Evolutionary conservation across 2,797 vertebrate genomes (phyloP).

Genomic region (Rachycentron canadum): DNA sequence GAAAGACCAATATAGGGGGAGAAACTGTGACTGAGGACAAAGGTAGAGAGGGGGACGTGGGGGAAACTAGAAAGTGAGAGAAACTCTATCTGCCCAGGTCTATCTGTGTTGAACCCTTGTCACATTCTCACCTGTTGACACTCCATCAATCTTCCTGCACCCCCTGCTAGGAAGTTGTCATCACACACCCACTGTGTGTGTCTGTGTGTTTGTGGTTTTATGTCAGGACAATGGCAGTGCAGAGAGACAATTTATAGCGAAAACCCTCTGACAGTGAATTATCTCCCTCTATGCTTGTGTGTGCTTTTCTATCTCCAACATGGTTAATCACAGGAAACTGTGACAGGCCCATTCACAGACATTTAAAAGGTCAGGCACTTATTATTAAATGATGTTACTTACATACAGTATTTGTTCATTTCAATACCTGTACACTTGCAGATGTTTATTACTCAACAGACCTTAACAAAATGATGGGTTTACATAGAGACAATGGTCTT

Average conservation of each 20-base stretch:
- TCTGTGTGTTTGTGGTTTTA: conserved; percentile 29
- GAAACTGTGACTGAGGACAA: conserved; percentile 25
- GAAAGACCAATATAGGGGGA: not conserved
- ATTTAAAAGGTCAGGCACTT: too few species aligned
- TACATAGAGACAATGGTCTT: too few species aligned
- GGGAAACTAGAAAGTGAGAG: conserved; percentile 58
- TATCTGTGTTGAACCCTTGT: conserved; percentile 48
- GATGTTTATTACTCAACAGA: too few species aligned
- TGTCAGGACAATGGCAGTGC: conserved; percentile 62
- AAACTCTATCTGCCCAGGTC: conserved; percentile 59
- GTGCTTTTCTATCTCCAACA: conserved; percentile 52
- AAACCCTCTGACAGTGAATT: conserved; percentile 11
- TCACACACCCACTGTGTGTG: conserved; percentile 21
- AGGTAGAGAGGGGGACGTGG: not conserved
- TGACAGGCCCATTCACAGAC: too few species aligned
- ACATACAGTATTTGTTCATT: too few species aligned
- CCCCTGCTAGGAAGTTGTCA: conserved; percentile 71
- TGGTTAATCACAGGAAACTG: conserved; percentile 43
- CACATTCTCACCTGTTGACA: conserved; percentile 82
- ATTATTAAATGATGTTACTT: too few species aligned
- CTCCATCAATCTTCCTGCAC: conserved; percentile 55
- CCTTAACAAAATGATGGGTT: too few species aligned
- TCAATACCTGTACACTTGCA: too few species aligned
- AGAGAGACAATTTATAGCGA: conserved; percentile 57
- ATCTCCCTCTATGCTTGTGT: conserved; percentile 20